Evolutionary conservation across 2,888 invertebrate genomes (phyloP), one percentile per base, ranked within the genome.

Genomic region (Trachelus iudaicus): DNA sequence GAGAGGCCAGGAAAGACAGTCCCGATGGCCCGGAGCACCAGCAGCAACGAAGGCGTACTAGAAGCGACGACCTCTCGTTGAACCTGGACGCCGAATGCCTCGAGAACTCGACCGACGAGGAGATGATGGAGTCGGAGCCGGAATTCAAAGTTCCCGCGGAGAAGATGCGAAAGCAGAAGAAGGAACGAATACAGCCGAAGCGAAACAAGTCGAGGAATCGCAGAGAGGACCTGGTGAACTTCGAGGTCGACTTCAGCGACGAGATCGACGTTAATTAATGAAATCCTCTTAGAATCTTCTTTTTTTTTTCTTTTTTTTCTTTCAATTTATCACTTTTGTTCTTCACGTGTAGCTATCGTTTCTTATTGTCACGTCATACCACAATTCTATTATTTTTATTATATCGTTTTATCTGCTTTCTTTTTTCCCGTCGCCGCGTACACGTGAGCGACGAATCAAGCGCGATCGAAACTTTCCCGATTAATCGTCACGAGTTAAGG

Each of bases 241-340:
- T 81, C 73, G 86, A 87, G 15, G 34, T 81, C 4, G 88, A 89
- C 13, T 85, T 83, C 76, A 88, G 87, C 81, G 89, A 88, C 76
- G 83, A 83, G 1, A 77, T 80, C 9, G 84, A 85, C 75, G 75
- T 77, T 40, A 75, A 76, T n/a, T 78, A 75, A 68, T 56, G 34
- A 69, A 33, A 56, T 56, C 56, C 56, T 23, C 56, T 56, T 23
- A 56, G 56, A 56, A 23, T 23, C 56, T 56, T 56, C 9, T 9
- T 40, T 56, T 9, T 23, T 4, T 56, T 23, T 23, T 56, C 23
- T 23, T 9, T 40, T 56, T 9, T 23, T 4, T 56, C 56, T 23
- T 56, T 56, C 56, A 56, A 56, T 23, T 56, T 56, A 56, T 56
- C 56, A 56, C 56, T 56, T 56, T 56, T 56, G 23, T 56, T 56